Evolutionary conservation across 2,888 invertebrate species (phyloP), one percentile per base, ranked within the genome.

Genomic region (Copidosoma aretas): DNA sequence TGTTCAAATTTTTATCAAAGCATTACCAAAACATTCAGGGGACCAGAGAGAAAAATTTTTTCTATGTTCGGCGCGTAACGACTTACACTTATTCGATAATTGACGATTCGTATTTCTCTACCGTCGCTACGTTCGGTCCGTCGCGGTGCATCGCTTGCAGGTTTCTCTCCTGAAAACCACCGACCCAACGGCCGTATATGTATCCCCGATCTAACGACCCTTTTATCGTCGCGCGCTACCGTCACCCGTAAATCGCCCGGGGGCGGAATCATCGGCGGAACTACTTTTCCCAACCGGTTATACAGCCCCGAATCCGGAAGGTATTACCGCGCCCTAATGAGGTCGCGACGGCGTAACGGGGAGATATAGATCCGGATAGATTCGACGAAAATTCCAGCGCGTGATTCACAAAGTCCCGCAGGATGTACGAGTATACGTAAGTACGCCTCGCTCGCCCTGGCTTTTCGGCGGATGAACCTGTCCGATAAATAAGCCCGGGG

Each of bases 381-480:
- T 32, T 32, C 14, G 10, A 10, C 41, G 12, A 68, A 69, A 69
- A 73, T 62, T 71, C 72, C 69, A 62, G 39, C 59, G 57, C 62
- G 59, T 67, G 69, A 71, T 74, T 76, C 71, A 72, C 52, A 64
- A 69, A 67, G 67, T 64, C 54, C 53, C 67, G 60, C 72, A 41
- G 46, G 60, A 56, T 71, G n/a, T n/a, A n/a, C n/a, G 59, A 65
- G 70, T 1, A 32, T 10, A 49, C 21, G 22, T 43, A 12, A 39
- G n/a, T n/a, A n/a, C n/a, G 64, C 51, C 57, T 8, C 41, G 14
- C n/a, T n/a, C n/a, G 41, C 41, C 41, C 10, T 10, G 43, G 43
- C 14, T 46, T 64, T 59, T 59, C 64, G 59, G 22, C n/a, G 68
- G 73, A 73, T 71, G 65, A 71, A 73, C 68, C 67, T 67, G 71